A percentile compares a stretch with the other conserved stretches of the same genome.
Evolutionary conservation across 2,797 vertebrate species (phyloP).

Genomic region (Mallotus villosus): DNA sequence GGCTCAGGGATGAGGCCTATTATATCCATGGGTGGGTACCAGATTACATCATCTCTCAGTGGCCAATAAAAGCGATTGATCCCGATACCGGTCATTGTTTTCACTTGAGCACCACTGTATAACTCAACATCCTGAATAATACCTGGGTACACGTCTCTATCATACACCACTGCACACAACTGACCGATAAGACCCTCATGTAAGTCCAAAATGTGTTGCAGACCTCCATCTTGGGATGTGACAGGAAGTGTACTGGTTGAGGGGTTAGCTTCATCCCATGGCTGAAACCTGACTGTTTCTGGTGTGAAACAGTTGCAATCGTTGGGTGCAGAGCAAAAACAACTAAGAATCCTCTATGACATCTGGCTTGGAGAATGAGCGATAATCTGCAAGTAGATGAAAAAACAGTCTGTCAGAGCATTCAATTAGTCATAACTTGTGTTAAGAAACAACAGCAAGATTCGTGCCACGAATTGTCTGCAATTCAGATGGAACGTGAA

Average conservation of each 20-base stretch:
- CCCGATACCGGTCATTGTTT: too few relatives aligned
- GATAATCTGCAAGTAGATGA: constrained; percentile 13
- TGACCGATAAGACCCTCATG: too few relatives aligned
- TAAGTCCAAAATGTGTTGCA: too few relatives aligned
- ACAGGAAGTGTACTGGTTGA: too few relatives aligned
- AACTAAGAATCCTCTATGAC: constrained; percentile 13
- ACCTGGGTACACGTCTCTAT: too few relatives aligned
- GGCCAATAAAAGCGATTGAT: constrained; percentile 4
- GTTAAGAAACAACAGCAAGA: constrained; percentile 5
- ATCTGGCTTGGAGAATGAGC: constrained; percentile 10
- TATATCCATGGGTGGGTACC: constrained; percentile 15
- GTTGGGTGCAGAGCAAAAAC: constrained; percentile 10
- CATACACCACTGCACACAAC: too few relatives aligned
- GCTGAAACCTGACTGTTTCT: too few relatives aligned
- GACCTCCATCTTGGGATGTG: too few relatives aligned
- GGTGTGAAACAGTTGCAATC: constrained; percentile 6
- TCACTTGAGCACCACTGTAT: too few relatives aligned
- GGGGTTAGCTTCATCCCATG: too few relatives aligned
- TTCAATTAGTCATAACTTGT: constrained; percentile 12
- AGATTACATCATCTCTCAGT: constrained; percentile 5
- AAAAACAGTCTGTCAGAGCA: constrained; percentile 10
- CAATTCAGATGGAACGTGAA: constrained; percentile 14
- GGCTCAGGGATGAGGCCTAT: constrained; percentile 10
- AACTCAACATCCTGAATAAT: too few relatives aligned
- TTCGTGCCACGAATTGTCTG: constrained; percentile 12